Base-by-base conservation (phyloP, 1,140 invertebrate genomes). In the Latrodectus geometricus region DNA sequence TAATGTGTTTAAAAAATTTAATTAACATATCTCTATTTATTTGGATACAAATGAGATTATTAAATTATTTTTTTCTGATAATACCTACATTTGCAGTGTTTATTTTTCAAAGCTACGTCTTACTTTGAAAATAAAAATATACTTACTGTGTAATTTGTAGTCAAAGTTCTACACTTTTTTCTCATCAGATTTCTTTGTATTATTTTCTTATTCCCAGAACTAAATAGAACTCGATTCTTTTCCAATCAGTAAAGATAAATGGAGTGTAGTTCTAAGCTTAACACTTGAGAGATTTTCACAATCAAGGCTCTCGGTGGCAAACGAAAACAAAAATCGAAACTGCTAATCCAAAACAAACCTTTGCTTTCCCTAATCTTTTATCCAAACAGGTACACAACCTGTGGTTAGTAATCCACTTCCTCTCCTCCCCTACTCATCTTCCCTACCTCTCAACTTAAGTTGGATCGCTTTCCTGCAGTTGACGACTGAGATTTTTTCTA, bases 341-440 rank as follows among this genome's bases (percentile, higher is more conserved):
- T 21, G 77, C 79, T 81, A 81, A 81, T 81, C 79, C 79, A 81
- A 49, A 52, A 54, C 50, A 72, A 72, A 81, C 79, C 79, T 69
- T 81, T 66, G 69, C 79, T 81, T 81, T 81, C 79, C 68, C 68
- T 81, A 81, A 81, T 81, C 66, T 66, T 81, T 81, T 81, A 81
- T 81, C 79, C 68, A 81, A 81, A 81, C 79, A 81, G 79, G 79
- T 81, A 81, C 68, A 54, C 68, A 72, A 81, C 20, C 68, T 81
- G 79, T 56, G 79, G 79, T 81, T 68, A 21, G 12, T 70, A 81
- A 81, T 81, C 79, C 79, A 81, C 49, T 49, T 48, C 68, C 23
- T n/a, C n/a, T 11, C 17, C 48, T 9, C 9, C 70, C 70, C 35
- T 49, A 23, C 49, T 52, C 17, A n/a, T 15, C 52, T 52, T 21